A percentile compares a stretch with the other conserved stretches of the same genome.
These are phyloP conservation scores for Plutella xylostella DNA, from an alignment of 2,888 invertebrate genomes.

Conservation along the genomic window DNA sequence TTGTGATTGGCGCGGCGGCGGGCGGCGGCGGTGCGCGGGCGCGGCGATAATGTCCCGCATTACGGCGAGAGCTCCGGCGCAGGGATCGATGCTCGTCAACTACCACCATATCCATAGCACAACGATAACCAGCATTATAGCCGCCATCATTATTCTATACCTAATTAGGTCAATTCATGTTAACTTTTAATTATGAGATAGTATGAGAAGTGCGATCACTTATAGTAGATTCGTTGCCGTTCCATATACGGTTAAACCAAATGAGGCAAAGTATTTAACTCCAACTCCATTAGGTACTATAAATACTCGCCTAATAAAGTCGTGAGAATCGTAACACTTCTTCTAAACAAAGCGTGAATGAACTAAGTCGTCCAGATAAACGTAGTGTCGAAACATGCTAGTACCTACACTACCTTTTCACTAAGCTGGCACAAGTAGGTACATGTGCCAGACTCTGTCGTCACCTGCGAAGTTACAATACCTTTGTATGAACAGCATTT, in stretches of 20 bases:
- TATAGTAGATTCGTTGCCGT: too few relatives aligned
- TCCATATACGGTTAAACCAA: too few relatives aligned
- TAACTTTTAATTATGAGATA: too few relatives aligned
- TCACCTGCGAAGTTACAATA: conserved; percentile 31
- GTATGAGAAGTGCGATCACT: too few relatives aligned
- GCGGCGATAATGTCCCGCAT: conserved; percentile 32
- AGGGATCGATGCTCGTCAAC: too few relatives aligned
- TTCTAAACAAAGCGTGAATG: conserved; percentile 41
- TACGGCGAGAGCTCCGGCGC: conserved; percentile 30
- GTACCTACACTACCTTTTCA: too few relatives aligned
- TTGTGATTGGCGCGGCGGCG: conserved; percentile 37
- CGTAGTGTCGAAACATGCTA: conserved; percentile 40
- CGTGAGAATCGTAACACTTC: conserved; percentile 33
- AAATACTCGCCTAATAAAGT: conserved; percentile 1
- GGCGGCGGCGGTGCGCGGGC: conserved; percentile 25
- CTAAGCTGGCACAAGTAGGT: too few relatives aligned
- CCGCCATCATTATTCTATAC: too few relatives aligned
- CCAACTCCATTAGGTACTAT: not conserved
- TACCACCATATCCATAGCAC: too few relatives aligned
- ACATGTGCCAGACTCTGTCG: conserved; percentile 27
- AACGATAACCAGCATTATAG: too few relatives aligned
- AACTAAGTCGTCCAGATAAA: conserved; percentile 39
- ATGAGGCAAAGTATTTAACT: too few relatives aligned
- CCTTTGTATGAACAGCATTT: conserved; percentile 28
- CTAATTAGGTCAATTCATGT: too few relatives aligned